Evolutionary conservation across 2,888 invertebrate species (phyloP).

Genomic region (Apotomis betuletana): DNA sequence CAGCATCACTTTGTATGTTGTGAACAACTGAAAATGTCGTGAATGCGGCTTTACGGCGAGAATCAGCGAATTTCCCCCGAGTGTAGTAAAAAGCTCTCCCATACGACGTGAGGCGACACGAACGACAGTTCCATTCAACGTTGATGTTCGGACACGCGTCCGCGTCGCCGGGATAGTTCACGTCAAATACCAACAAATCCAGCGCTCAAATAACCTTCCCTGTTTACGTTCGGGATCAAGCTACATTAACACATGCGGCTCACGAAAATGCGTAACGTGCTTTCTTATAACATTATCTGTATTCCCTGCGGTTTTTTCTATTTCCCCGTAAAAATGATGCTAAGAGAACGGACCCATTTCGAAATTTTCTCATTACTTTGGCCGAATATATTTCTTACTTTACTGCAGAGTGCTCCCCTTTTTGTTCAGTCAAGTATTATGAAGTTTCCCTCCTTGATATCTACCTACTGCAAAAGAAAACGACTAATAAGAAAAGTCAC

Average conservation of each 20-base stretch:
- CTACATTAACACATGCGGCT: conserved; percentile 44
- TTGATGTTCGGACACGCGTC: conserved; percentile 61
- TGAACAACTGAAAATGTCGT: conserved; percentile 60
- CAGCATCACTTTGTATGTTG: conserved; percentile 49
- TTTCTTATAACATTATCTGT: conserved; percentile 61
- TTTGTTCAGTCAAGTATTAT: conserved; percentile 67
- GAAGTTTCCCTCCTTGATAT: conserved; percentile 66
- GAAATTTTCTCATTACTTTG: conserved; percentile 75
- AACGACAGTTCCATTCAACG: conserved; percentile 65
- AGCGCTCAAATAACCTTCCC: conserved; percentile 61
- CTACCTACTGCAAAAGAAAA: conserved; percentile 64
- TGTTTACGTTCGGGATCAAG: conserved; percentile 58
- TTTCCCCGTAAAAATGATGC: conserved; percentile 56
- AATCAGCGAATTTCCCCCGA: conserved; percentile 78
- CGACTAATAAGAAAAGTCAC: conserved; percentile 72
- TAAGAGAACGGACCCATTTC: conserved; percentile 61
- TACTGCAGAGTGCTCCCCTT: conserved; percentile 65
- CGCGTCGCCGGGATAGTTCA: conserved; percentile 49
- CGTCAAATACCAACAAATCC: conserved; percentile 64
- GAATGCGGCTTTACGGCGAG: conserved; percentile 64
- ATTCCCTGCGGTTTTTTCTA: conserved; percentile 56
- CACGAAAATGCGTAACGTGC: conserved; percentile 50
- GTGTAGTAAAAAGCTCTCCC: conserved; percentile 70
- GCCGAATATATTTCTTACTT: conserved; percentile 70
- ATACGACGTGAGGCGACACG: conserved; percentile 60